These are phyloP conservation scores for Monodelphis domestica DNA, from an alignment of 2,797 vertebrate species.

Conservation along the genomic window DNA sequence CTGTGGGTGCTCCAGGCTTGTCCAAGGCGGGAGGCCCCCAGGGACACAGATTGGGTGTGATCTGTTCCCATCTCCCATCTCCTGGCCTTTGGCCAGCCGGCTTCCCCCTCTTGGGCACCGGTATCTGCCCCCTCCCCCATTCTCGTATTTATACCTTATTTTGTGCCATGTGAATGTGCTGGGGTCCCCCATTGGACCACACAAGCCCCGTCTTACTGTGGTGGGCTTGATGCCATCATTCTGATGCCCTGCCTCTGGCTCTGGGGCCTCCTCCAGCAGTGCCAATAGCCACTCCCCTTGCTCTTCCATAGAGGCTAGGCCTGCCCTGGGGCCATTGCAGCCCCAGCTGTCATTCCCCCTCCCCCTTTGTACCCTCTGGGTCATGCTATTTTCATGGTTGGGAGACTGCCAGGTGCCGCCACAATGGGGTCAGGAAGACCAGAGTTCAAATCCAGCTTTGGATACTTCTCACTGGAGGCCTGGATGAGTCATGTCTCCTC, in stretches of 20 bases:
- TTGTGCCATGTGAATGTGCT: too few relatives aligned
- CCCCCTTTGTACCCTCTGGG: neutral
- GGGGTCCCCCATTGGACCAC: too few relatives aligned
- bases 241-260: neutral
- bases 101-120: too few relatives aligned
- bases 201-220: neutral
- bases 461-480: neutral
- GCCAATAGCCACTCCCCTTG: neutral
- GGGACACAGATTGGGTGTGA: neutral
- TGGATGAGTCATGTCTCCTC: neutral
- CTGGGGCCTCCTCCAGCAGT: neutral
- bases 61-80: neutral
- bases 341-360: neutral
- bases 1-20: neutral
- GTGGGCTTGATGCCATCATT: neutral
- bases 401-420: neutral
- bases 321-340: neutral
- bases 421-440: neutral
- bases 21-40: neutral
- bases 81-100: neutral
- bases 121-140: neutral
- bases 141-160: neutral
- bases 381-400: neutral
- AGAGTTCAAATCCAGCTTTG: neutral
- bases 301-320: neutral